Conservation (phyloP, 1,140 invertebrate genomes). For the Berghia stephanieae region DNA sequence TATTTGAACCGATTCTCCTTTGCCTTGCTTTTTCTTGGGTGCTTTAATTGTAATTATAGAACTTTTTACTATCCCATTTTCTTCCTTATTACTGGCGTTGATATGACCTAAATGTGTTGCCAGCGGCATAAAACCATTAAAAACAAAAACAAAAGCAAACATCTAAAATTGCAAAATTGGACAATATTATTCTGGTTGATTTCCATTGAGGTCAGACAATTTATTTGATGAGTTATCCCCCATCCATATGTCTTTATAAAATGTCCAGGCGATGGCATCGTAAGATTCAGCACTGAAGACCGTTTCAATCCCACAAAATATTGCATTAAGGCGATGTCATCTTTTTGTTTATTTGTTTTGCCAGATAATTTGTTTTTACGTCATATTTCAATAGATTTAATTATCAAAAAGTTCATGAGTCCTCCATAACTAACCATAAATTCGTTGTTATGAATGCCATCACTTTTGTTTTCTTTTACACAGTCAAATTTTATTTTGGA, state of each 20-base stretch:
- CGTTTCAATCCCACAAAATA: neutral
- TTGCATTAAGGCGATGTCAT: neutral
- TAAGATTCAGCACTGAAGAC: neutral
- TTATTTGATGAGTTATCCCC: constrained; percentile 41
- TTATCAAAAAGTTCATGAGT: neutral
- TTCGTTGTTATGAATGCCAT: neutral
- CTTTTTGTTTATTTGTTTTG: neutral
- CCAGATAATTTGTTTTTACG: neutral
- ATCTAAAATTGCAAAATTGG: neutral
- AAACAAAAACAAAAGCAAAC: neutral
- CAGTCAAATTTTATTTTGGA: too few species aligned
- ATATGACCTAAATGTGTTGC: neutral
- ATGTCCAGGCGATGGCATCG: neutral
- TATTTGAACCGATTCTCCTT: too few species aligned
- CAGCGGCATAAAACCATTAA: too few species aligned
- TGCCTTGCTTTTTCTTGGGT: neutral
- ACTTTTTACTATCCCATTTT: neutral
- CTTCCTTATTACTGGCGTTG: neutral
- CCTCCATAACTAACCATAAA: neutral
- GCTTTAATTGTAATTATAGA: neutral
- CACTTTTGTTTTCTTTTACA: neutral
- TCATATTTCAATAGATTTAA: neutral
- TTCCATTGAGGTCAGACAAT: constrained; percentile 43
- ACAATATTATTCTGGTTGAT: neutral
- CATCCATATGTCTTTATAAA: constrained; percentile 18